Evolutionary conservation across 2,888 invertebrate species (phyloP).

Genomic region (Oegoconia quadripuncta): DNA sequence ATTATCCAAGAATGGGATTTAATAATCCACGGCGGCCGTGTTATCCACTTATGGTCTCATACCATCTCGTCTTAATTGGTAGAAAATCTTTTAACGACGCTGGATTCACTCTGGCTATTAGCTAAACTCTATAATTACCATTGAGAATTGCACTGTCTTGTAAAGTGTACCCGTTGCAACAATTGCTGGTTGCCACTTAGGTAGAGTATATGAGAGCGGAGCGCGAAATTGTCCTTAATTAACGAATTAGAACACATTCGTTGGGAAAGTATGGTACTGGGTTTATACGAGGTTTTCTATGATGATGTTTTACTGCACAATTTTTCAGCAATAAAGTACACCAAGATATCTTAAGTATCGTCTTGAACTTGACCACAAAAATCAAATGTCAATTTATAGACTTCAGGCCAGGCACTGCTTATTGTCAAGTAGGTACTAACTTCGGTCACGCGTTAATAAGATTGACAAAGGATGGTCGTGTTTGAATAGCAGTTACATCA

Average conservation of each 20-base stretch:
- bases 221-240: conserved; percentile 72
- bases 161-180: conserved; percentile 50
- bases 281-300: not conserved
- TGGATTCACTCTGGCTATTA: conserved; percentile 41
- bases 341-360: not conserved
- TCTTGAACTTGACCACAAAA: conserved; percentile 72
- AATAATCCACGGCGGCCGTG: conserved; percentile 20
- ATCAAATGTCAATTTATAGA: conserved; percentile 45
- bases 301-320: not conserved
- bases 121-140: conserved; percentile 56
- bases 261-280: conserved; percentile 41
- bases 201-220: conserved; percentile 41
- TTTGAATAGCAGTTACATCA: conserved; percentile 61
- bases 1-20: conserved; percentile 4
- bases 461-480: conserved; percentile 53
- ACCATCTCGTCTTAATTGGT: conserved; percentile 32
- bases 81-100: conserved; percentile 42
- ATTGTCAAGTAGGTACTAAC: conserved; percentile 34
- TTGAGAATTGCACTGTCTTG: conserved; percentile 64
- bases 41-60: conserved; percentile 19
- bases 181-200: conserved; percentile 41
- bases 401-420: conserved; percentile 35
- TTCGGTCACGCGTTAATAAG: conserved; percentile 48
- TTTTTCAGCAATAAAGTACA: not conserved
- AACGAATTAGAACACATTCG: conserved; percentile 50